Percentiles rank a stretch among this genome's conserved stretches.
Evolutionary conservation across 2,888 invertebrate genomes (phyloP).

Genomic region (Thereva nobilitata): DNA sequence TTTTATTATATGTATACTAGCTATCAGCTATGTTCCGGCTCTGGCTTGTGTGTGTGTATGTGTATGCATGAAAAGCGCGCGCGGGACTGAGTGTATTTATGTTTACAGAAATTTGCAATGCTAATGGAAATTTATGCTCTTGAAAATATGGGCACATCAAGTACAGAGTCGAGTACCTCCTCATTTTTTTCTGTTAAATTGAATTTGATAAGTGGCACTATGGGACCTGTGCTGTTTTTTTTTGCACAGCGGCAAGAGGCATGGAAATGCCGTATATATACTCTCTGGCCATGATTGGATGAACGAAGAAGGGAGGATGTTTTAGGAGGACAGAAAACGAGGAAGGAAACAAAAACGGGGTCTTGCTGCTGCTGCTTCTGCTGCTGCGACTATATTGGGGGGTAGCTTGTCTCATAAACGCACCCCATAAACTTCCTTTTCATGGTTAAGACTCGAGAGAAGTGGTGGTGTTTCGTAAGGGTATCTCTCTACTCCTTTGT

Average conservation of each 20-base stretch:
- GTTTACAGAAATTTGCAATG: slow-evolving; percentile 38
- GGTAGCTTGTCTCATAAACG: too few species aligned
- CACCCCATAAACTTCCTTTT: too few species aligned
- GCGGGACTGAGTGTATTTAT: slow-evolving; percentile 31
- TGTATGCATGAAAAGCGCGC: neutral
- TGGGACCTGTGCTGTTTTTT: slow-evolving; percentile 35
- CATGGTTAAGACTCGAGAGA: too few species aligned
- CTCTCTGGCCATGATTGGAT: neutral
- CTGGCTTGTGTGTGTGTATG: neutral
- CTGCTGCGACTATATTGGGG: too few species aligned
- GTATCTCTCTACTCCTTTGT: too few species aligned
- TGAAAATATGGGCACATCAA: slow-evolving; percentile 37
- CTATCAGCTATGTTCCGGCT: neutral
- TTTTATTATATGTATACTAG: neutral
- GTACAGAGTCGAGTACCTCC: slow-evolving; percentile 18
- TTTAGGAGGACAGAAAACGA: too few species aligned
- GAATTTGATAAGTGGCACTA: slow-evolving; percentile 41
- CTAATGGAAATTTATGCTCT: slow-evolving; percentile 40
- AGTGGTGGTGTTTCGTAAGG: too few species aligned
- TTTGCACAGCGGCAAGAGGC: slow-evolving; percentile 1
- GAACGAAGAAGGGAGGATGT: neutral
- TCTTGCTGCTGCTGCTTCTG: too few species aligned
- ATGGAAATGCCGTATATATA: too few species aligned
- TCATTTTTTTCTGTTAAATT: slow-evolving; percentile 36
- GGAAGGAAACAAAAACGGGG: too few species aligned